Conservation (phyloP, 2,888 invertebrate genomes). For the Lissocephala sabroskyi region DNA sequence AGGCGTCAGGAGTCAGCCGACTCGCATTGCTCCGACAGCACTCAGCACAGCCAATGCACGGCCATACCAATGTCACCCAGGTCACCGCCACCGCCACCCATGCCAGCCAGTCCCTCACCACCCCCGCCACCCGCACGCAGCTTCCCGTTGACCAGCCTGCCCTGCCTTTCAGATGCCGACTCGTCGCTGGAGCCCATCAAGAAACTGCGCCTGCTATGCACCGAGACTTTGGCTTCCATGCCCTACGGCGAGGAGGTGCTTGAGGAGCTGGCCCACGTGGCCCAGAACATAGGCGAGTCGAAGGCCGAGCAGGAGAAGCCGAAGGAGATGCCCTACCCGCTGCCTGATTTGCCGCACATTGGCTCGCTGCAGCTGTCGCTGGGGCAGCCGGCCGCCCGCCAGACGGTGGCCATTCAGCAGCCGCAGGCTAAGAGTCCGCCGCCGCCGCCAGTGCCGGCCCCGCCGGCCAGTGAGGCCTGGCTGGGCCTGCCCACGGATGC, state of each 20-base stretch:
- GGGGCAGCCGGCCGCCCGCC: constrained; percentile 14
- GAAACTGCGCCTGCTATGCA: constrained; percentile 78
- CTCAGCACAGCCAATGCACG: constrained; percentile 79
- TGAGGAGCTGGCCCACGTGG: constrained; percentile 79
- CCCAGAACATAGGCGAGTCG: constrained; percentile 72
- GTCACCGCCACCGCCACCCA: constrained; percentile 14
- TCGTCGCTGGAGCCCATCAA: constrained; percentile 66
- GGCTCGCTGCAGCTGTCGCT: constrained; percentile 70
- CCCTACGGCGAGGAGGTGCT: constrained; percentile 81
- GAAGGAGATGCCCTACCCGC: constrained; percentile 73
- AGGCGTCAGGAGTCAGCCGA: constrained; percentile 76
- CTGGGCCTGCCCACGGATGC: constrained; percentile 77
- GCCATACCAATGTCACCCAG: constrained; percentile 69
- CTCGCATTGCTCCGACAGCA: constrained; percentile 78
- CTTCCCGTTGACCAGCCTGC: not conserved
- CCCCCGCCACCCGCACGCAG: constrained; percentile 18
- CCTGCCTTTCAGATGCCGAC: constrained; percentile 36
- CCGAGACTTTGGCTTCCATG: constrained; percentile 77
- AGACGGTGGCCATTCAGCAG: constrained; percentile 11
- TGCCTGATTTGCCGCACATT: constrained; percentile 74
- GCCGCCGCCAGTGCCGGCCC: constrained; percentile 33
- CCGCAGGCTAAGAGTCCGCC: constrained; percentile 17
- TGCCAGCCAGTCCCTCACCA: constrained; percentile 37
- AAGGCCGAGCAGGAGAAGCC: constrained; percentile 24
- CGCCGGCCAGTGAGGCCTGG: constrained; percentile 72